Percentiles rank a stretch among this genome's conserved stretches.
Conservation (phyloP, 2,888 invertebrate species). For the Lordiphosa fenestrarum region DNA sequence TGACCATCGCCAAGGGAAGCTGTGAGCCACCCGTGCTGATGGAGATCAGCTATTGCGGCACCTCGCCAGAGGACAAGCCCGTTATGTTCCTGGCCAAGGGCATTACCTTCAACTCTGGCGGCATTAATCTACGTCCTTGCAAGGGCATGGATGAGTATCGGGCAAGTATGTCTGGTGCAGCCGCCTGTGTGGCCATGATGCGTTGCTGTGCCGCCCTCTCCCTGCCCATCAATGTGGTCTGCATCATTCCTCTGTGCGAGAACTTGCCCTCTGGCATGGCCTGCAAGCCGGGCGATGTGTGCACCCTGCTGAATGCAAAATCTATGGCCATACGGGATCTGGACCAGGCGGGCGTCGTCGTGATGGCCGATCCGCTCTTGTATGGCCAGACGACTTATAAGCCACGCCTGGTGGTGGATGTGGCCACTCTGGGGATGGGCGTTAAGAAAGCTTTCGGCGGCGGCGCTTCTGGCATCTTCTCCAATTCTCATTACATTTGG, state of each 20-base stretch:
- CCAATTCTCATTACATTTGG: slow-evolving; percentile 82
- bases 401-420: slow-evolving; percentile 82
- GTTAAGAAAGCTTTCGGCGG: slow-evolving; percentile 82
- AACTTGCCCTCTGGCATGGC: slow-evolving; percentile 83
- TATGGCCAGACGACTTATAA: slow-evolving; percentile 86
- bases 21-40: slow-evolving; percentile 83
- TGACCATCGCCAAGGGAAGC: slow-evolving; percentile 77
- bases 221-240: slow-evolving; percentile 82
- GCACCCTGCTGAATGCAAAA: slow-evolving; percentile 81
- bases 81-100: slow-evolving; percentile 83
- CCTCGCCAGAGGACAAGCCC: slow-evolving; percentile 80
- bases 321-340: slow-evolving; percentile 81
- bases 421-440: slow-evolving; percentile 82
- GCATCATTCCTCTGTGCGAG: slow-evolving; percentile 80
- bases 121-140: slow-evolving; percentile 65
- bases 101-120: slow-evolving; percentile 82
- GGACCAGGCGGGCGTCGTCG: slow-evolving; percentile 89
- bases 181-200: slow-evolving; percentile 82
- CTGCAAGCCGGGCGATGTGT: slow-evolving; percentile 81
- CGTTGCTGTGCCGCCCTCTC: slow-evolving; percentile 81
- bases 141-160: slow-evolving; percentile 73
- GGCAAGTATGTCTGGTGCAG: slow-evolving; percentile 85
- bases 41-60: slow-evolving; percentile 82
- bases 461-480: slow-evolving; percentile 82
- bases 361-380: slow-evolving; percentile 89